These are phyloP conservation scores for Mythimna albipuncta DNA, from an alignment of 2,888 invertebrate species.

Conservation along the genomic window DNA sequence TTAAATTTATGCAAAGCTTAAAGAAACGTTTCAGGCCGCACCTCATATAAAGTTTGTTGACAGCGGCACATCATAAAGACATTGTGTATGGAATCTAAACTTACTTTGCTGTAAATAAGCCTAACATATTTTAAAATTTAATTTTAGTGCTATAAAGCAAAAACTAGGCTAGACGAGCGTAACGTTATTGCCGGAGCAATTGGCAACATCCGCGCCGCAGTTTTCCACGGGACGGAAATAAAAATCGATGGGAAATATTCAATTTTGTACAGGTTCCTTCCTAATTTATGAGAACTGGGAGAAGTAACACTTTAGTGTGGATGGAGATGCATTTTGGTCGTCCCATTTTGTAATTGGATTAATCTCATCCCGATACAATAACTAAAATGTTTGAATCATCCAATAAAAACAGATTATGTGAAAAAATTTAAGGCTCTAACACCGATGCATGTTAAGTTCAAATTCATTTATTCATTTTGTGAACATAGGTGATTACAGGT, in stretches of 20 bases:
- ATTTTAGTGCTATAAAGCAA: slow-evolving; percentile 14
- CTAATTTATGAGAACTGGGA: slow-evolving; percentile 5
- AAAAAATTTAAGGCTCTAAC: background rate
- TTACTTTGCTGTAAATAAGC: background rate
- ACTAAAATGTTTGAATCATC: background rate
- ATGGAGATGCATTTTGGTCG: background rate
- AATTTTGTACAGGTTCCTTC: slow-evolving; percentile 9
- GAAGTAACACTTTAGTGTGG: background rate
- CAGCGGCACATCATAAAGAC: background rate
- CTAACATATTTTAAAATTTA: slow-evolving; percentile 1
- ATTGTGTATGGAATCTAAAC: background rate
- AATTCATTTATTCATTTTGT: too few species aligned
- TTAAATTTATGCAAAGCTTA: background rate
- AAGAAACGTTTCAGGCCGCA: background rate
- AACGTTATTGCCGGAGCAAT: slow-evolving; percentile 31
- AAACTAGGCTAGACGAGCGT: slow-evolving; percentile 24
- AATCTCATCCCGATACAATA: background rate
- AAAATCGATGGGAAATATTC: slow-evolving; percentile 17
- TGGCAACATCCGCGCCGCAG: slow-evolving; percentile 35
- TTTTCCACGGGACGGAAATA: slow-evolving; percentile 21
- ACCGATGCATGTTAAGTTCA: background rate
- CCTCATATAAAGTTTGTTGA: too few species aligned
- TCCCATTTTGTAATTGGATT: background rate
- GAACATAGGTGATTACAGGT: too few species aligned
- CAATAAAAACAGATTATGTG: background rate